Conservation (phyloP, 35 echinoderm and acorn worm species). For the Lytechinus variegatus region DNA sequence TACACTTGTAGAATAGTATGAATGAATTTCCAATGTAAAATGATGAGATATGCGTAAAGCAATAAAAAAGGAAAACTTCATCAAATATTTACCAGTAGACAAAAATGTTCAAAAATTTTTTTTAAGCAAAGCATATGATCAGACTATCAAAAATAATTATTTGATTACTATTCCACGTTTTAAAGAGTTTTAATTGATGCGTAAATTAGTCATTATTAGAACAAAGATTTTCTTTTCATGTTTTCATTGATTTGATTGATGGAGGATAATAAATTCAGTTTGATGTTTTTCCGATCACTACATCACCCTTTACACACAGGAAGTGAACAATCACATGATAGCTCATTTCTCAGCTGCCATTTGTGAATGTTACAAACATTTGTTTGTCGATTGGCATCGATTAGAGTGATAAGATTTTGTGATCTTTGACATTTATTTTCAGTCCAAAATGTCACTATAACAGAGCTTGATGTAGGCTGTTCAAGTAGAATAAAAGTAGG, state of each 20-base stretch:
- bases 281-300: background rate
- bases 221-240: background rate
- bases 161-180: background rate
- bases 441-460: too few relatives aligned
- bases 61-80: background rate
- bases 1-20: background rate
- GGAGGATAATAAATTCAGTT: background rate
- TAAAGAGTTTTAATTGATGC: background rate
- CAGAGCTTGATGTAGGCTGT: too few relatives aligned
- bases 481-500: too few relatives aligned
- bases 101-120: background rate
- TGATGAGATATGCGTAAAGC: background rate
- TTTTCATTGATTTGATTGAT: background rate
- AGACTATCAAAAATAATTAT: background rate
- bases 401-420: too few relatives aligned
- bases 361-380: background rate
- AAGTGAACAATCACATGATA: background rate
- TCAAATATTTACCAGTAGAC: background rate
- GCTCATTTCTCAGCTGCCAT: background rate
- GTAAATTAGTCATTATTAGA: background rate
- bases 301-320: background rate
- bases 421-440: too few relatives aligned
- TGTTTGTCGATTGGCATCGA: background rate
- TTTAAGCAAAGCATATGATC: background rate
- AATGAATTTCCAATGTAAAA: background rate